phyloP scores from a whole-genome alignment of 2,113 vertebrate species.

The Gopherus flavomarginatus region DNA sequence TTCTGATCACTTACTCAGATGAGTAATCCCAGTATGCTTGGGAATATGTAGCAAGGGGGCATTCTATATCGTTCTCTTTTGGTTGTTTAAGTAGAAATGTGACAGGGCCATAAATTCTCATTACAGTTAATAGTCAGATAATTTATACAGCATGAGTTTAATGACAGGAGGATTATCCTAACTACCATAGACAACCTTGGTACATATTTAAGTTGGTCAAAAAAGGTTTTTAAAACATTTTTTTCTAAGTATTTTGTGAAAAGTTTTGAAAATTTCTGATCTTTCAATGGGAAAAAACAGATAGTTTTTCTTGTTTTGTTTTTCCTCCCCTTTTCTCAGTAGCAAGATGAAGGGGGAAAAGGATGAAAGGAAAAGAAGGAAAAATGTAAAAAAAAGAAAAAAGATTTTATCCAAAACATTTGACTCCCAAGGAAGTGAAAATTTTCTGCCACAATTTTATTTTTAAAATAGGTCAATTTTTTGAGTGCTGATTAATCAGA shows the following conservation, averaged over 20 bases:
- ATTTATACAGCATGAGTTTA: neutral
- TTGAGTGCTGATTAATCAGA: neutral
- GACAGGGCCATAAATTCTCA: neutral
- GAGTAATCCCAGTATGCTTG: neutral
- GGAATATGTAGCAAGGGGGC: neutral
- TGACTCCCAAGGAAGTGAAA: neutral
- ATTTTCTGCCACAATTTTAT: neutral
- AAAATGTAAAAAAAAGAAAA: neutral
- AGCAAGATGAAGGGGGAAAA: neutral
- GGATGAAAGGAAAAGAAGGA: neutral
- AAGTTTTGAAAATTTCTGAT: neutral
- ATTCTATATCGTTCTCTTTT: neutral
- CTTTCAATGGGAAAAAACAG: neutral
- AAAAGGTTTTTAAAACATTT: neutral
- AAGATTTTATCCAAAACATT: neutral
- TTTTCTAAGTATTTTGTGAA: neutral
- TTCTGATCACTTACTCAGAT: neutral
- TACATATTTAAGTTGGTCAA: neutral
- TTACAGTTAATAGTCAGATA: neutral
- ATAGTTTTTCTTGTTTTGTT: neutral
- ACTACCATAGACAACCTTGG: neutral
- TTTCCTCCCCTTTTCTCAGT: neutral
- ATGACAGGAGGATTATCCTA: neutral
- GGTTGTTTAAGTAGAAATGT: neutral
- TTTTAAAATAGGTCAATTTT: neutral